These are phyloP conservation scores for Microcebus griseorufus DNA, from an alignment of 2,113 vertebrate genomes.

Conservation along the genomic window DNA sequence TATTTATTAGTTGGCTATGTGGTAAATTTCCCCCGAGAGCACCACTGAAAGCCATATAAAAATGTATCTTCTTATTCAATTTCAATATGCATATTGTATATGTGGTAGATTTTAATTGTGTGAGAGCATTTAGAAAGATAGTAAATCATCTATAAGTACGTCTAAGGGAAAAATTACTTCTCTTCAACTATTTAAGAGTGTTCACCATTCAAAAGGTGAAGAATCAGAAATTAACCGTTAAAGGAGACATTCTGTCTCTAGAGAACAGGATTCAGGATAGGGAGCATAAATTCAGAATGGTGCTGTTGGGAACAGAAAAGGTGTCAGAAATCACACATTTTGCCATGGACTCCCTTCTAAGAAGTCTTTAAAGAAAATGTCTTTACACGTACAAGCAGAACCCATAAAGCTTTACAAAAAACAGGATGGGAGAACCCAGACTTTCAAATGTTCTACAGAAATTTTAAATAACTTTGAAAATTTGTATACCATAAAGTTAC, in stretches of 20 bases:
- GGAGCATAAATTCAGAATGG: slow-evolving; percentile 82
- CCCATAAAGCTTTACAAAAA: slow-evolving; percentile 76
- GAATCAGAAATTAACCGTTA: slow-evolving; percentile 70
- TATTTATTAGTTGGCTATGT: slow-evolving; percentile 74
- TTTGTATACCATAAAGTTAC: slow-evolving; percentile 74
- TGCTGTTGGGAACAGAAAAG: slow-evolving; percentile 81
- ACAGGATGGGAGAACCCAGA: slow-evolving; percentile 43
- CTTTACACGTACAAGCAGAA: slow-evolving; percentile 81
- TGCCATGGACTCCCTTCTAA: slow-evolving; percentile 77
- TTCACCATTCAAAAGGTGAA: neutral
- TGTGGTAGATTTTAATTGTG: slow-evolving; percentile 49
- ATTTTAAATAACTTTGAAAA: slow-evolving; percentile 69
- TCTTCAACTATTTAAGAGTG: slow-evolving; percentile 22
- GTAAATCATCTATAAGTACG: slow-evolving; percentile 23
- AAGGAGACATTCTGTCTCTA: slow-evolving; percentile 79
- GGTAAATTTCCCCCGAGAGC: slow-evolving; percentile 65
- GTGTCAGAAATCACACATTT: slow-evolving; percentile 88
- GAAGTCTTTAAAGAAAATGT: slow-evolving; percentile 82
- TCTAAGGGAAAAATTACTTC: neutral
- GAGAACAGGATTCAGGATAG: slow-evolving; percentile 79
- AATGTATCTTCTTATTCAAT: slow-evolving; percentile 61
- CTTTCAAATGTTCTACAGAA: slow-evolving; percentile 75
- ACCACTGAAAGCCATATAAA: slow-evolving; percentile 34
- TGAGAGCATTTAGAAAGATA: neutral
- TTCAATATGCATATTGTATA: slow-evolving; percentile 27